A percentile compares a stretch with the other conserved stretches of the same genome.
Evolutionary conservation across 2,888 invertebrate species (phyloP).

Genomic region (Hylaea fasciaria): DNA sequence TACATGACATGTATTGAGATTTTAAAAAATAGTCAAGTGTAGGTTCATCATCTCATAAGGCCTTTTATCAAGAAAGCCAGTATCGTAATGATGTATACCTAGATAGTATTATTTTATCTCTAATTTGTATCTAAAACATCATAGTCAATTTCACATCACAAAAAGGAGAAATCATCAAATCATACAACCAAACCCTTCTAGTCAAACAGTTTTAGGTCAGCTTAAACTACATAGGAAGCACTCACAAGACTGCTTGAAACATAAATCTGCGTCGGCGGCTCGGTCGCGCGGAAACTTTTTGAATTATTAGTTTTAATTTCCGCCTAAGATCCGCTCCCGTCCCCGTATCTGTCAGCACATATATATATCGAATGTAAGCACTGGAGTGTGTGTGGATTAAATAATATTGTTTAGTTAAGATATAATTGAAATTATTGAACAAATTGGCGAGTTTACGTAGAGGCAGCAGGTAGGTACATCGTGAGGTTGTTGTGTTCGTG

Average conservation of each 20-base stretch:
- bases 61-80: no score
- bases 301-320: conserved; percentile 86
- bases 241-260: conserved; percentile 78
- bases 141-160: no score
- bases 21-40: no score
- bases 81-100: no score
- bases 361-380: conserved; percentile 60
- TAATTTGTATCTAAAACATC: no score
- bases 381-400: conserved; percentile 42
- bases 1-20: no score
- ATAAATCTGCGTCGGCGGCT: conserved; percentile 81
- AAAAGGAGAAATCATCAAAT: conserved; percentile 2
- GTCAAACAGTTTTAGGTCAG: conserved; percentile 52
- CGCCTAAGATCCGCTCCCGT: conserved; percentile 82
- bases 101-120: no score
- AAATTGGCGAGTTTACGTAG: background rate
- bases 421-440: background rate
- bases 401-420: background rate
- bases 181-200: conserved; percentile 47
- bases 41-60: no score
- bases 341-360: conserved; percentile 80
- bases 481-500: no score
- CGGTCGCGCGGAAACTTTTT: conserved; percentile 85
- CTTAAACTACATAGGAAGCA: conserved; percentile 69
- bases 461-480: no score